Evolutionary conservation across 2,113 vertebrate genomes (phyloP).

Genomic region (Hypomesus transpacificus): DNA sequence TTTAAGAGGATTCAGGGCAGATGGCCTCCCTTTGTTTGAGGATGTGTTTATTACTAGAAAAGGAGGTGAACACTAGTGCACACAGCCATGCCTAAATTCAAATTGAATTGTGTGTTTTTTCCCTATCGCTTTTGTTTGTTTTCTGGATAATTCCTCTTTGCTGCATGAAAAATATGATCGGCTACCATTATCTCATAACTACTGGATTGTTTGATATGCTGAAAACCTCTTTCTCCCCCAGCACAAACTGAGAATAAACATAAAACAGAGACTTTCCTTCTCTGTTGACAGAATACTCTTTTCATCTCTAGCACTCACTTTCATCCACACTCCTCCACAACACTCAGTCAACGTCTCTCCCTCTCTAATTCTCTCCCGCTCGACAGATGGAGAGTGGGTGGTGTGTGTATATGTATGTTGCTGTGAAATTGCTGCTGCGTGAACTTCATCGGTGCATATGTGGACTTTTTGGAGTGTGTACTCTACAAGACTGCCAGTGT

Average conservation of each 20-base stretch:
- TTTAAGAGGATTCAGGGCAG: conserved; percentile 71
- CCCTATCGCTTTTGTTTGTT: neutral
- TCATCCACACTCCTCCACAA: neutral
- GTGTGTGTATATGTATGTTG: conserved; percentile 12
- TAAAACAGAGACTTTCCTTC: too few species aligned
- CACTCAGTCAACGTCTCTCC: neutral
- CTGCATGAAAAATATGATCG: neutral
- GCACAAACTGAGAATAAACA: too few species aligned
- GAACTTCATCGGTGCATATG: neutral
- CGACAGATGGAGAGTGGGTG: conserved; percentile 64
- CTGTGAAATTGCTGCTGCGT: conserved; percentile 2
- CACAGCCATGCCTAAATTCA: neutral
- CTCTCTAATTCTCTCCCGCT: conserved; percentile 24
- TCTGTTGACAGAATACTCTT: too few species aligned
- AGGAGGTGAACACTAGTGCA: conserved; percentile 33
- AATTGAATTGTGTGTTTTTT: neutral
- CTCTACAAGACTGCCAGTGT: neutral
- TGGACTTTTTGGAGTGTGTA: neutral
- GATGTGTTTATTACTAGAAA: conserved; percentile 55
- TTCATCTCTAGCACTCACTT: neutral
- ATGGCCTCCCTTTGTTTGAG: conserved; percentile 66
- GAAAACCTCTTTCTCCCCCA: too few species aligned
- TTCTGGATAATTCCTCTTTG: neutral
- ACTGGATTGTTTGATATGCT: too few species aligned
- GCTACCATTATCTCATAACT: neutral